Conservation (phyloP, 2,888 invertebrate species). For the Noctuana brunneofusca region DNA sequence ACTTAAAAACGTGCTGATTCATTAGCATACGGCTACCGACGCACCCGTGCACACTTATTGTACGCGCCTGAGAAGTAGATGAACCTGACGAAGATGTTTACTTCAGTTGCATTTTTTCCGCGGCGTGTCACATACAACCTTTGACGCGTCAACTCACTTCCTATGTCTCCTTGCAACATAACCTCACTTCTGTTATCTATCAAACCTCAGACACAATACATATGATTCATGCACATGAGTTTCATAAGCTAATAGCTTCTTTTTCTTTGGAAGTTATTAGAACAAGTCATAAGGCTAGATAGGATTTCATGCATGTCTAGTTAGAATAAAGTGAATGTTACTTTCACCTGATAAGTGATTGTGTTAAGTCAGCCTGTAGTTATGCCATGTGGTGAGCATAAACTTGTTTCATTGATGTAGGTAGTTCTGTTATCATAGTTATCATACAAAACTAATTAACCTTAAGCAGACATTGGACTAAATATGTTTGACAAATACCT, state of each 20-base stretch:
- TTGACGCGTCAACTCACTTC: conserved; percentile 43
- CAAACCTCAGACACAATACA: conserved; percentile 1
- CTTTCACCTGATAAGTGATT: conserved; percentile 65
- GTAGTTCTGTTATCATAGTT: conserved; percentile 8
- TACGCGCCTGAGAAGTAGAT: not conserved
- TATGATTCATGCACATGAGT: not conserved
- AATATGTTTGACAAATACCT: conserved; percentile 31
- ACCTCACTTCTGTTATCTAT: conserved; percentile 27
- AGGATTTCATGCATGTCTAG: conserved; percentile 12
- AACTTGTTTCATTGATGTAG: conserved; percentile 11
- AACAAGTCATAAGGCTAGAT: conserved; percentile 6
- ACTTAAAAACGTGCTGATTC: conserved; percentile 79
- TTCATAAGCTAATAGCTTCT: not conserved
- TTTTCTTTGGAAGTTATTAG: not conserved
- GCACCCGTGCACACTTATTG: conserved; percentile 9
- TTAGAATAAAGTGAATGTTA: conserved; percentile 64
- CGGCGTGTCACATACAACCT: conserved; percentile 29
- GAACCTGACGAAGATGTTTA: conserved; percentile 14
- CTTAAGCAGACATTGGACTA: not conserved
- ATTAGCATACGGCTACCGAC: conserved; percentile 71
- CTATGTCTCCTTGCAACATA: conserved; percentile 28
- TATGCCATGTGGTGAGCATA: conserved; percentile 26
- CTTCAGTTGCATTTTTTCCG: conserved; percentile 17
- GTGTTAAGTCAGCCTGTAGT: conserved; percentile 47
- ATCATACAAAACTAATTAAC: not conserved